phyloP scores from a whole-genome alignment of 2,888 invertebrate genomes.

The Altica lythri region DNA sequence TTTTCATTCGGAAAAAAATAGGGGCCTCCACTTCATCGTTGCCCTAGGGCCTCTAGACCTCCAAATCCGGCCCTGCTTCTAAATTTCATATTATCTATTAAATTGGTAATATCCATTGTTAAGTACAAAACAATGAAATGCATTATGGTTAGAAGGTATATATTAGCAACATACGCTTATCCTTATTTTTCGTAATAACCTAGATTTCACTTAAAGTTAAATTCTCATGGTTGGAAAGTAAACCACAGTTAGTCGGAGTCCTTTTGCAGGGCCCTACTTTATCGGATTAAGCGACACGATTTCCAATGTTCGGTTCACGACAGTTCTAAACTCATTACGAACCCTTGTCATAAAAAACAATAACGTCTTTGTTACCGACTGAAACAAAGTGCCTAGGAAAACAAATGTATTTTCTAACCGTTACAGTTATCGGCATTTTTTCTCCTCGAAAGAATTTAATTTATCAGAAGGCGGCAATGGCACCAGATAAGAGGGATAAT shows the following conservation, averaged over 20 bases:
- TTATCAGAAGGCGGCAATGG: slow-evolving; percentile 9
- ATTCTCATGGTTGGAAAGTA: slow-evolving; percentile 29
- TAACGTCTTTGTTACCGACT: slow-evolving; percentile 22
- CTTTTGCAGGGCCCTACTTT: slow-evolving; percentile 27
- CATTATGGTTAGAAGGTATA: background rate
- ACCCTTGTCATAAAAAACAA: slow-evolving; percentile 17
- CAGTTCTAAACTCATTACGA: slow-evolving; percentile 22
- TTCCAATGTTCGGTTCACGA: slow-evolving; percentile 24
- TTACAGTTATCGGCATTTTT: slow-evolving; percentile 16
- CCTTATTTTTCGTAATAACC: slow-evolving; percentile 1
- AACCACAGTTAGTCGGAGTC: slow-evolving; percentile 25
- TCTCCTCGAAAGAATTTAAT: slow-evolving; percentile 9
- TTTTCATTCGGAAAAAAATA: no score
- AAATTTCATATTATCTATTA: no score
- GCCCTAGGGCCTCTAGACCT: no score
- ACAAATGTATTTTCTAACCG: slow-evolving; percentile 24
- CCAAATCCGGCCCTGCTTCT: no score
- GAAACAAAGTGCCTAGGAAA: slow-evolving; percentile 22
- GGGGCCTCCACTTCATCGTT: no score
- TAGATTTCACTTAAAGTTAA: slow-evolving; percentile 7
- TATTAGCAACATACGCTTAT: background rate
- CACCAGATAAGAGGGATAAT: slow-evolving; percentile 13
- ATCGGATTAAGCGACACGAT: slow-evolving; percentile 29
- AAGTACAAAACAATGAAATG: background rate
- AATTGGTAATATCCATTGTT: no score